Evolutionary conservation across 2,888 invertebrate species (phyloP).

Genomic region (Microdon myrmicae): DNA sequence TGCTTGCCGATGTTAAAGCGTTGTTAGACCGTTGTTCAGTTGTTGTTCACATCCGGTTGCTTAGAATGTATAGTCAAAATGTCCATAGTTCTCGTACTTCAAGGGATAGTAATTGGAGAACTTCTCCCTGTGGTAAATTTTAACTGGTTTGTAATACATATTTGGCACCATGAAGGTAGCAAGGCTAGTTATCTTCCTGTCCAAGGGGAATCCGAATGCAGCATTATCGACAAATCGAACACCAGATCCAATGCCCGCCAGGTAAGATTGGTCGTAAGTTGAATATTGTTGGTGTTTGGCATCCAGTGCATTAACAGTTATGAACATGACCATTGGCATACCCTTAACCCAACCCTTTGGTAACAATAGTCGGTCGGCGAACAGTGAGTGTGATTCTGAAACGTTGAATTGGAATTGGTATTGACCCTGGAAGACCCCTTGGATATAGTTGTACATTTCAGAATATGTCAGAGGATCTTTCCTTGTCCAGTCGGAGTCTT

Average conservation of each 20-base stretch:
- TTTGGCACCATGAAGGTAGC: constrained; percentile 74
- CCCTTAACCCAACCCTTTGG: constrained; percentile 78
- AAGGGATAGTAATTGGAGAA: constrained; percentile 57
- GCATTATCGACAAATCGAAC: constrained; percentile 71
- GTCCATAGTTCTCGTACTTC: constrained; percentile 57
- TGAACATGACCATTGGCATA: constrained; percentile 73
- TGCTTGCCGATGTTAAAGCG: too few species aligned
- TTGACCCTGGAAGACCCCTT: constrained; percentile 70
- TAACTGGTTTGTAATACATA: constrained; percentile 74
- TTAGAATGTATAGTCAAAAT: constrained; percentile 59
- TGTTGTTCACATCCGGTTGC: too few species aligned
- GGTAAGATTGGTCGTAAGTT: constrained; percentile 68
- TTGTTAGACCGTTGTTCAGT: too few species aligned
- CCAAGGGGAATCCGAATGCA: constrained; percentile 80
- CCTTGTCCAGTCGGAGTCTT: constrained; percentile 62
- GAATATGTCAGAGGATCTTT: constrained; percentile 69
- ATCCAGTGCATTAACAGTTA: constrained; percentile 71
- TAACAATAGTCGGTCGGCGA: constrained; percentile 77
- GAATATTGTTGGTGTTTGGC: constrained; percentile 68
- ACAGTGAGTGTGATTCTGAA: constrained; percentile 73
- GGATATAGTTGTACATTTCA: constrained; percentile 64
- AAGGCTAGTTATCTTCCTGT: constrained; percentile 71
- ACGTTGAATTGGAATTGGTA: constrained; percentile 70
- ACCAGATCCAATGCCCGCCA: constrained; percentile 70
- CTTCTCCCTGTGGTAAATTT: constrained; percentile 73